Evolutionary conservation across 2,113 vertebrate genomes (phyloP).

Genomic region (Lagenorhynchus albirostris): DNA sequence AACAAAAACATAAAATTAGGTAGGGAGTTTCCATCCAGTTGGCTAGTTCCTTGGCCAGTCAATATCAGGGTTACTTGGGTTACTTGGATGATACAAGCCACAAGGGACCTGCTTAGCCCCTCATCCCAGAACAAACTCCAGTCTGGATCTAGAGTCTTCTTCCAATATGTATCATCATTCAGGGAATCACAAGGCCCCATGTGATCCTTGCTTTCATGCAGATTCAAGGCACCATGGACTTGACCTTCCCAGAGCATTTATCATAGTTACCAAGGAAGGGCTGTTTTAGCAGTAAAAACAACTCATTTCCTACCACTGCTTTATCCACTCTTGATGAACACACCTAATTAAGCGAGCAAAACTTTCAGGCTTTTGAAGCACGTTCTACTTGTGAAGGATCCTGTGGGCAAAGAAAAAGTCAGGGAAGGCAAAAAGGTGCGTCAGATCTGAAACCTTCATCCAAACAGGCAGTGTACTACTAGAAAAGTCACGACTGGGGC

Average conservation of each 20-base stretch:
- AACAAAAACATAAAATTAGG: neutral
- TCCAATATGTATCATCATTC: neutral
- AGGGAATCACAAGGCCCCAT: neutral
- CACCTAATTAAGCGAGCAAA: conserved; percentile 29
- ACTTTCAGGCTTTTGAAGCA: neutral
- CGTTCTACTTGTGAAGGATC: neutral
- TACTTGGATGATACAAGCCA: neutral
- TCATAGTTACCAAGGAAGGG: neutral
- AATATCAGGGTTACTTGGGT: neutral
- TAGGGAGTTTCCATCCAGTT: neutral
- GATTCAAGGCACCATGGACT: neutral
- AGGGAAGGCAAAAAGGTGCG: neutral
- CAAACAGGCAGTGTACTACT: neutral
- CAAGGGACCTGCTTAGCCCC: neutral
- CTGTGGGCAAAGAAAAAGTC: neutral
- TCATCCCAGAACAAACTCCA: neutral
- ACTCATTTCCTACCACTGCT: conserved; percentile 28
- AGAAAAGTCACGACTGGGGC: neutral
- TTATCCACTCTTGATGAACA: neutral
- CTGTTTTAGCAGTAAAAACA: conserved; percentile 7
- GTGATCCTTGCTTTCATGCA: neutral
- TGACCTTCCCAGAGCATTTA: neutral
- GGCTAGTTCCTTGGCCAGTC: neutral
- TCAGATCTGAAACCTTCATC: neutral
- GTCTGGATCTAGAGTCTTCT: neutral